phyloP scores from a whole-genome alignment of 35 echinoderm and acorn worm genomes.

The Anneissia japonica region DNA sequence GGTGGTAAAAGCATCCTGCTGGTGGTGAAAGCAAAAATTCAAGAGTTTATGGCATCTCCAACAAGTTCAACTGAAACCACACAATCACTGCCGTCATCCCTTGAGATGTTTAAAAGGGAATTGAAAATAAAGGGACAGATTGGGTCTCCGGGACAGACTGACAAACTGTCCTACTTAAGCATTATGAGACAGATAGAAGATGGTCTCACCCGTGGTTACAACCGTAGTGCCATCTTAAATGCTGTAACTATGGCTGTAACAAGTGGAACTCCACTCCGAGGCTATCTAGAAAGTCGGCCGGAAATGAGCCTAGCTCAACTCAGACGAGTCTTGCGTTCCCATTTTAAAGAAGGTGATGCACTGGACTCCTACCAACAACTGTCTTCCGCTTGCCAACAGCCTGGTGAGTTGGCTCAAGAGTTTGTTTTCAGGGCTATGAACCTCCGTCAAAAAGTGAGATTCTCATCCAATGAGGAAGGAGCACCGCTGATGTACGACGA shows the following conservation, averaged over 20 bases:
- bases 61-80: too few species aligned
- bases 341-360: slow-evolving; percentile 44
- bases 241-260: slow-evolving; percentile 27
- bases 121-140: slow-evolving; percentile 52
- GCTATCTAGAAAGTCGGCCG: slow-evolving; percentile 37
- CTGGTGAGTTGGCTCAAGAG: slow-evolving; percentile 34
- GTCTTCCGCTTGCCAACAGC: not conserved
- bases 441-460: slow-evolving; percentile 47
- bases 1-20: too few species aligned
- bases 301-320: slow-evolving; percentile 9
- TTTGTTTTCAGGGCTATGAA: slow-evolving; percentile 41
- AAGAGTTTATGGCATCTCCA: too few species aligned
- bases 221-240: slow-evolving; percentile 24
- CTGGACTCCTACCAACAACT: slow-evolving; percentile 16
- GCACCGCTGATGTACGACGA: not conserved
- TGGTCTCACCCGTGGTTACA: not conserved
- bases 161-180: slow-evolving; percentile 21
- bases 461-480: slow-evolving; percentile 39
- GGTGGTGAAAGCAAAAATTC: too few species aligned
- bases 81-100: too few species aligned
- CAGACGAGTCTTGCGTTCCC: slow-evolving; percentile 5
- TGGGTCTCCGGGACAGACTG: slow-evolving; percentile 45
- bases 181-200: slow-evolving; percentile 23
- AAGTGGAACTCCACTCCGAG: slow-evolving; percentile 9
- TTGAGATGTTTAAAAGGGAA: too few species aligned